A percentile compares a stretch with the other conserved stretches of the same genome.
phyloP scores from a whole-genome alignment of 2,113 vertebrate genomes.

The Channa argus region DNA sequence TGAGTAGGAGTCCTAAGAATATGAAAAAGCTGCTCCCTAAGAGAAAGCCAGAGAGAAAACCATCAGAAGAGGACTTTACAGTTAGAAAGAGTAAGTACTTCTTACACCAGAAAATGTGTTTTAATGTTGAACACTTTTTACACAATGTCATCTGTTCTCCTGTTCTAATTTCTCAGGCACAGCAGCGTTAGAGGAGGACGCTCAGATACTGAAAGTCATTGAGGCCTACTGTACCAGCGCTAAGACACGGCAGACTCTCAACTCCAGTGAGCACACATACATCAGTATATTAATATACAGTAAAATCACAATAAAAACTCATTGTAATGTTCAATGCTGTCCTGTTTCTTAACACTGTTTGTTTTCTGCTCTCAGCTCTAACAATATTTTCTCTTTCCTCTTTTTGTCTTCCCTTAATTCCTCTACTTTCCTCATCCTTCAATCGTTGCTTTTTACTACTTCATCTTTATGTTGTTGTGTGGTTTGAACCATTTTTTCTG shows the following conservation, averaged over 20 bases:
- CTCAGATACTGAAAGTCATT: conserved; percentile 98
- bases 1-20: conserved; percentile 96
- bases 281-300: not conserved
- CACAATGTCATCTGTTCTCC: not conserved
- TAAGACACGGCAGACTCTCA: conserved; percentile 97
- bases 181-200: conserved; percentile 96
- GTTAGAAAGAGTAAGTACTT: conserved; percentile 89
- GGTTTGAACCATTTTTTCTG: conserved; percentile 1
- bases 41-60: conserved; percentile 95
- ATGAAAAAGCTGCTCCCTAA: conserved; percentile 98
- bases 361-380: conserved; percentile 82
- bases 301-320: not conserved
- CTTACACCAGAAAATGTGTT: no score
- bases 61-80: conserved; percentile 95
- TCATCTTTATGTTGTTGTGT: not conserved
- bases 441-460: conserved; percentile 4
- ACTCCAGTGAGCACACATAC: conserved; percentile 90
- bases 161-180: conserved; percentile 85
- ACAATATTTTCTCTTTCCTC: conserved; percentile 90
- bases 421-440: conserved; percentile 24
- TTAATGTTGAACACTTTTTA: no score
- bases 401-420: conserved; percentile 40
- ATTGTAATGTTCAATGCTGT: not conserved
- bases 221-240: conserved; percentile 99
- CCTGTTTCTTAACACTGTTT: conserved; percentile 42